Evolutionary conservation across 2,888 invertebrate genomes (phyloP).

Genomic region (Liposcelis brunnea): DNA sequence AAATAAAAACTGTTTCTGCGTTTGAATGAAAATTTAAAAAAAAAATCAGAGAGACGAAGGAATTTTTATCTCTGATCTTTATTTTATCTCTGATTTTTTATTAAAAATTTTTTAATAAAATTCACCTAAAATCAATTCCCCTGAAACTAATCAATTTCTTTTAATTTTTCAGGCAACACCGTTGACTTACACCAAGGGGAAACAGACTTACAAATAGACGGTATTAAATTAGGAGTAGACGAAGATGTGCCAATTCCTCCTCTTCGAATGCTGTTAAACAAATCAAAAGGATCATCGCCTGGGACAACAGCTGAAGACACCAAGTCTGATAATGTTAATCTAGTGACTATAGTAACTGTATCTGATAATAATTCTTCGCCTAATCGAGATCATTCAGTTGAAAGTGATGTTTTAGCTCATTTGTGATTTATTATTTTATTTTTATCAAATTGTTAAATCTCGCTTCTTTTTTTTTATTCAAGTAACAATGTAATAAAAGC

Average conservation of each 20-base stretch:
- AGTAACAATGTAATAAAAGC: too few relatives aligned
- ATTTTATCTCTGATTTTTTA: too few relatives aligned
- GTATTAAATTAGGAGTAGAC: conserved; percentile 3
- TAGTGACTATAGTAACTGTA: conserved; percentile 6
- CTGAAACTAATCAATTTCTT: not conserved
- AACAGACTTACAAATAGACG: conserved; percentile 5
- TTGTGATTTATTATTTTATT: conserved; percentile 2
- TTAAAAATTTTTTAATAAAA: too few relatives aligned
- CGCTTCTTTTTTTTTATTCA: too few relatives aligned
- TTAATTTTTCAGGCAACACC: conserved; percentile 1
- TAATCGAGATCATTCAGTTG: conserved; percentile 1
- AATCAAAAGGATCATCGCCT: not conserved
- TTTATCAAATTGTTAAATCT: not conserved
- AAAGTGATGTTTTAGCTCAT: conserved; percentile 7
- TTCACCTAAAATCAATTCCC: too few relatives aligned
- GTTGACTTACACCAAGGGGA: conserved; percentile 1
- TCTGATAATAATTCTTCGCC: not conserved
- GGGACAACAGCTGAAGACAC: not conserved
- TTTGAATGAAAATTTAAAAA: too few relatives aligned
- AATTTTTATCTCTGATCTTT: too few relatives aligned
- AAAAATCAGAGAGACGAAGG: too few relatives aligned
- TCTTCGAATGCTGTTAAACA: conserved; percentile 3
- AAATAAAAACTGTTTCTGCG: too few relatives aligned
- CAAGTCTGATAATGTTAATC: conserved; percentile 1
- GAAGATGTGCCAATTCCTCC: conserved; percentile 5